Base-by-base conservation (phyloP, 2,888 invertebrate species). In the Dysmachus trigonus region DNA sequence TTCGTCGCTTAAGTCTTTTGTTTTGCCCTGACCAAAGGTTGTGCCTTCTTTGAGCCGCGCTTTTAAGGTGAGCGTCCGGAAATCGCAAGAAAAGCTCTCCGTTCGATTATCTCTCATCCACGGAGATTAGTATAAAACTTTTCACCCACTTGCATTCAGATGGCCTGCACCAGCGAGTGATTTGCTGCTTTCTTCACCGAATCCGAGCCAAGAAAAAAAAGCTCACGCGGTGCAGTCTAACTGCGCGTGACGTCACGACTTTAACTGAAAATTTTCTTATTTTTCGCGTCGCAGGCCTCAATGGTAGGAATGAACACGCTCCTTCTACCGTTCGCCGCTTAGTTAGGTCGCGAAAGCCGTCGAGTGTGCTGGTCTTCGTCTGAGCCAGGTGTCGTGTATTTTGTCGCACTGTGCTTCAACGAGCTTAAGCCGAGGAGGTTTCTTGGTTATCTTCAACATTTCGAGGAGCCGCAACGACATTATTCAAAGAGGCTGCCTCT, bases 271-370 rank as follows among this genome's bases (percentile, higher is more conserved):
- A 74, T 74, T 85, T 85, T 85, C 33, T 73, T 51, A 31, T 74
- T 71, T 85, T n/a, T n/a, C n/a, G n/a, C n/a, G n/a, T n/a, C 79
- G 86, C 71, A 62, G 13, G 86, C 86, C 88, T 87, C 87, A 87
- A 86, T 87, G 88, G 88, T 87, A 86, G 88, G 88, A 88, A 88
- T 87, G 88, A 88, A 87, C 89, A 90, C 89, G 89, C 90, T 89
- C 90, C 89, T 90, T 89, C 90, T 89, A 90, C 89, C 90, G 89
- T 88, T 89, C 88, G 88, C 89, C 87, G 87, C 88, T 92, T 90
- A 92, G 92, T 92, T 91, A 91, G 90, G 90, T 92, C 92, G 92
- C 91, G 92, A 91, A 91, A 91, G 92, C 91, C 91, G 91, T 91
- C 90, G 91, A 91, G 92, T 91, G 90, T 90, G 91, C 89, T 89